Percentiles rank a stretch among this genome's conserved stretches.
phyloP scores from a whole-genome alignment of 2,797 vertebrate genomes.

The Pogonophryne albipinna region DNA sequence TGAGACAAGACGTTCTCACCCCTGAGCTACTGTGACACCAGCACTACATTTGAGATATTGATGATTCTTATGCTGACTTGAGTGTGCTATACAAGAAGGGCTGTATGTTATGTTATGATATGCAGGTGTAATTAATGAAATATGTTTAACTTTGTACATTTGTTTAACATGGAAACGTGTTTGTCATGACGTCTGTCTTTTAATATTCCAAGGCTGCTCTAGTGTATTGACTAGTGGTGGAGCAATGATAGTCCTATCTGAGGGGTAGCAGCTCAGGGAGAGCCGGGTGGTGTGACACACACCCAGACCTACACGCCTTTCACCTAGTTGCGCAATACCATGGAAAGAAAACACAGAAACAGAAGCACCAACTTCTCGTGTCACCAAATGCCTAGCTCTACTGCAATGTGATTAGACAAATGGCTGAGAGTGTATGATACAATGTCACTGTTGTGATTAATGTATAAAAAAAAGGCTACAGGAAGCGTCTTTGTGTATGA shows the following conservation, averaged over 20 bases:
- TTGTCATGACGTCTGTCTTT: neutral
- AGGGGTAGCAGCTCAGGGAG: constrained; percentile 43
- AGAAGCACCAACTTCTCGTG: neutral
- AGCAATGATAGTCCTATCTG: constrained; percentile 72
- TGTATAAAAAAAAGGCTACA: neutral
- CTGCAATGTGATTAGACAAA: neutral
- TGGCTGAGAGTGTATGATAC: neutral
- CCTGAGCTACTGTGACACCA: constrained; percentile 2
- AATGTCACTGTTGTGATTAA: neutral
- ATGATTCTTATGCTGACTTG: neutral
- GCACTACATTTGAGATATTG: constrained; percentile 7
- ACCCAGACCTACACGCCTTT: constrained; percentile 40
- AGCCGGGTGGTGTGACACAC: constrained; percentile 38
- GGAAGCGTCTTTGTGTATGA: constrained; percentile 9
- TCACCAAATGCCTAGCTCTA: neutral
- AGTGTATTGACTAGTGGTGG: constrained; percentile 20
- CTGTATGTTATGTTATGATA: neutral
- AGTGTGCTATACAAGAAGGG: neutral
- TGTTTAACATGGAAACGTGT: neutral
- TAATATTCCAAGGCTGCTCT: constrained; percentile 5
- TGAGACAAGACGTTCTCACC: neutral
- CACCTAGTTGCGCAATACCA: constrained; percentile 14
- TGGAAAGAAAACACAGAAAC: constrained; percentile 15
- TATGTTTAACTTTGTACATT: neutral
- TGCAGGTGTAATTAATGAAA: neutral